Evolutionary conservation across 2,797 vertebrate species (phyloP).

Genomic region (Lagocephalus sceleratus): DNA sequence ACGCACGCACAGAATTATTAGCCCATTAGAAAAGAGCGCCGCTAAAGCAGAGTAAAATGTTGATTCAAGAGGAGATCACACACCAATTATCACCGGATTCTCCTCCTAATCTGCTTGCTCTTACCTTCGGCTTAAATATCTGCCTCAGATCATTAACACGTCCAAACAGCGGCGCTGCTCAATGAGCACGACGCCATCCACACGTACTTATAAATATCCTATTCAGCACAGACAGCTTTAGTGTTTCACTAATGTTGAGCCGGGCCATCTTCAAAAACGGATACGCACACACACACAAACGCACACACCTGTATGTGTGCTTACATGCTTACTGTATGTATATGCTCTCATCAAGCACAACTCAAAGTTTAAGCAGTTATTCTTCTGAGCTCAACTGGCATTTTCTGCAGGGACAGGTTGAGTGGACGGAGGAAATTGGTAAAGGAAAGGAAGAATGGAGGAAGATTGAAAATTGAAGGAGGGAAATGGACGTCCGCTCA

Average conservation of each 20-base stretch:
- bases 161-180: conserved; percentile 5
- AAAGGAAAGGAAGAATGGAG: conserved; percentile 57
- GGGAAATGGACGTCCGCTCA: conserved; percentile 46
- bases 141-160: conserved; percentile 30
- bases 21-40: conserved; percentile 28
- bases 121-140: conserved; percentile 29
- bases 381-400: conserved; percentile 36
- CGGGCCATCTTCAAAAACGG: no score
- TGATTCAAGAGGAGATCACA: conserved; percentile 51
- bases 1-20: conserved; percentile 15
- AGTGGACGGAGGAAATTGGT: conserved; percentile 34
- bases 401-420: conserved; percentile 36
- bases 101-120: conserved; percentile 37
- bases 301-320: no score
- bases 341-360: no score
- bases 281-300: no score
- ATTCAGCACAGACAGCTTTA: background rate
- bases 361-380: conserved; percentile 26
- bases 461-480: conserved; percentile 62
- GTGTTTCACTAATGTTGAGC: no score
- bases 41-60: conserved; percentile 52
- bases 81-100: conserved; percentile 52
- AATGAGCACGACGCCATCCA: background rate
- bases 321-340: no score
- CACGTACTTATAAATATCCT: background rate